Percentiles rank a stretch among this genome's conserved stretches.
These are phyloP conservation scores for Pristiophorus japonicus DNA, from an alignment of 2,113 vertebrate species.

Conservation along the genomic window DNA sequence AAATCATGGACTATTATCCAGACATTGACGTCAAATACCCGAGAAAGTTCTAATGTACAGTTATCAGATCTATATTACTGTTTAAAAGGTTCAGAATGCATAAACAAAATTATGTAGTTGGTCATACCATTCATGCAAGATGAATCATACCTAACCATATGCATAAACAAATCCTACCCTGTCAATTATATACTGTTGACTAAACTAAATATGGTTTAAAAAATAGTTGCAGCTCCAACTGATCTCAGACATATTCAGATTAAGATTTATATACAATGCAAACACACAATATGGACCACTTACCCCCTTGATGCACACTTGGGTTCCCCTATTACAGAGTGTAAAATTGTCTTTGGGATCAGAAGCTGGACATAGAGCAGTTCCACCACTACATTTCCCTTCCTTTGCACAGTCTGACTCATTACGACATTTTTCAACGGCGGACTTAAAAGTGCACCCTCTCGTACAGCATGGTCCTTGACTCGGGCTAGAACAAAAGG, in stretches of 20 bases:
- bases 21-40: neutral
- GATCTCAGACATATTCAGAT: neutral
- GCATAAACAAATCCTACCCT: neutral
- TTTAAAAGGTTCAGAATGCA: too few relatives aligned
- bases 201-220: neutral
- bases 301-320: slow-evolving; percentile 94
- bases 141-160: neutral
- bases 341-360: slow-evolving; percentile 76
- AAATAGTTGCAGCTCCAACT: neutral
- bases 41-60: neutral
- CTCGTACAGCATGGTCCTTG: slow-evolving; percentile 85
- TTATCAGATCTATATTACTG: neutral
- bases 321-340: slow-evolving; percentile 74
- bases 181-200: neutral
- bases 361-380: slow-evolving; percentile 75
- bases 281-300: slow-evolving; percentile 39
- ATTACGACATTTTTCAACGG: slow-evolving; percentile 60
- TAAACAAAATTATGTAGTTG: neutral
- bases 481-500: slow-evolving; percentile 67
- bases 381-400: slow-evolving; percentile 71
- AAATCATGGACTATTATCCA: neutral
- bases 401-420: slow-evolving; percentile 79
- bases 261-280: neutral
- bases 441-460: slow-evolving; percentile 61
- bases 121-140: neutral